These are phyloP conservation scores for Spheniscus humboldti DNA, from an alignment of 2,797 vertebrate genomes.

Conservation along the genomic window DNA sequence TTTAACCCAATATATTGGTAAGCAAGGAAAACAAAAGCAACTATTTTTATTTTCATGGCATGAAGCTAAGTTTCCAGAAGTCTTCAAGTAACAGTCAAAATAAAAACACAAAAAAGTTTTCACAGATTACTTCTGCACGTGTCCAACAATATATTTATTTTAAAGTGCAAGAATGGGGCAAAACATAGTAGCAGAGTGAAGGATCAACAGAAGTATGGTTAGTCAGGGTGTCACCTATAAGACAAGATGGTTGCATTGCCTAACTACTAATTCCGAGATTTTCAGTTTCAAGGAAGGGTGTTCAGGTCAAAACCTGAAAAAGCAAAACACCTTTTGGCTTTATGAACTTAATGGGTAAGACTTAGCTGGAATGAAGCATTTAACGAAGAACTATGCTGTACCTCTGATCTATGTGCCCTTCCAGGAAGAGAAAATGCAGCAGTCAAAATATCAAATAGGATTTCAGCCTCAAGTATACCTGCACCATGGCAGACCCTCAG, in stretches of 20 bases:
- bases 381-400: not conserved
- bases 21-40: not conserved
- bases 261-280: not conserved
- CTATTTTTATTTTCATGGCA: not conserved
- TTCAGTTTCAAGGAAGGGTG: not conserved
- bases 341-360: not conserved
- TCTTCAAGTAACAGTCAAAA: not conserved
- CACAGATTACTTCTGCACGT: not conserved
- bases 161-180: not conserved
- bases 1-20: not conserved
- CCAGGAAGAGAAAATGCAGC: not conserved
- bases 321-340: not conserved
- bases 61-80: not conserved
- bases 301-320: not conserved
- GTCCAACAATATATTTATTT: not conserved
- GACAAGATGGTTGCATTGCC: not conserved
- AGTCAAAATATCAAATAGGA: not conserved
- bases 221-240: not conserved
- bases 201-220: not conserved
- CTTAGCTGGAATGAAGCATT: not conserved
- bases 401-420: not conserved
- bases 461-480: not conserved
- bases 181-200: not conserved
- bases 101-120: not conserved
- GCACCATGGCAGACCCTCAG: not conserved